A percentile compares a stretch with the other conserved stretches of the same genome.
Evolutionary conservation across 2,888 invertebrate genomes (phyloP).

Genomic region (Volucella zonaria): DNA sequence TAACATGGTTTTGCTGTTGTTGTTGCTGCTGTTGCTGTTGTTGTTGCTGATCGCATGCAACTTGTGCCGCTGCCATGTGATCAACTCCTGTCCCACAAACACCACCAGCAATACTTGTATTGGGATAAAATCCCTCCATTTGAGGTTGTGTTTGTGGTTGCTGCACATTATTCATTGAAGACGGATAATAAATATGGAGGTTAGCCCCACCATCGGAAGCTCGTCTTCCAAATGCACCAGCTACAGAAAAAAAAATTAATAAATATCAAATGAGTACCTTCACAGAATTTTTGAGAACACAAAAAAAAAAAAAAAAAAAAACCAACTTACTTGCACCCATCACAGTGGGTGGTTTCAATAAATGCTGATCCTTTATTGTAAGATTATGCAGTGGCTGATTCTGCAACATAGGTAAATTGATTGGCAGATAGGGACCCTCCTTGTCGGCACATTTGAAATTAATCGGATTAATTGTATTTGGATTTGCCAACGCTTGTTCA

Average conservation of each 20-base stretch:
- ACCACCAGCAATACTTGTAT: slow-evolving; percentile 73
- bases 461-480: slow-evolving; percentile 79
- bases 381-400: slow-evolving; percentile 93
- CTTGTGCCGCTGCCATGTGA: slow-evolving; percentile 51
- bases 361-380: slow-evolving; percentile 95
- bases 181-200: slow-evolving; percentile 88
- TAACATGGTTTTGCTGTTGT: slow-evolving; percentile 59
- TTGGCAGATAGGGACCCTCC: slow-evolving; percentile 88
- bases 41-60: slow-evolving; percentile 75
- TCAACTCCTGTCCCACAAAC: slow-evolving; percentile 73
- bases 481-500: slow-evolving; percentile 87
- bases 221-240: slow-evolving; percentile 92
- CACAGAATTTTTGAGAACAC: neutral
- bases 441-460: slow-evolving; percentile 80
- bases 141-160: slow-evolving; percentile 77
- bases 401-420: slow-evolving; percentile 91
- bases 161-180: slow-evolving; percentile 82
- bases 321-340: slow-evolving; percentile 89
- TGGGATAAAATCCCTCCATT: slow-evolving; percentile 77
- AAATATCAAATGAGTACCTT: neutral
- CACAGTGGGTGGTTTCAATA: slow-evolving; percentile 95
- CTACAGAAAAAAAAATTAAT: slow-evolving; percentile 79
- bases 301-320: neutral
- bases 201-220: slow-evolving; percentile 98
- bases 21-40: slow-evolving; percentile 68